Percentiles rank a stretch among this genome's conserved stretches.
phyloP scores from a whole-genome alignment of 2,888 invertebrate species.

The Eupithecia exiguata region DNA sequence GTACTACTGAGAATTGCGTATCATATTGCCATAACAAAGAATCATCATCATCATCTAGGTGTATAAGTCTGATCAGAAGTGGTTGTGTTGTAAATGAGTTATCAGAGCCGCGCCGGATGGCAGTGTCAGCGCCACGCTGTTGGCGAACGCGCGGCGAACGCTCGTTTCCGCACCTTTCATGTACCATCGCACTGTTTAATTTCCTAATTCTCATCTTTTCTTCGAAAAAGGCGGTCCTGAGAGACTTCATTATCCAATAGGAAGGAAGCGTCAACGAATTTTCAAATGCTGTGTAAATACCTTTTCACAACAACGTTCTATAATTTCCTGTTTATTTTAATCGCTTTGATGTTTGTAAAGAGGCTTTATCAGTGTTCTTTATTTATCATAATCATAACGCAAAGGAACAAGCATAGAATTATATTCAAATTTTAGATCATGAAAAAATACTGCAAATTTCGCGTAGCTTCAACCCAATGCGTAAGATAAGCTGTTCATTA shows the following conservation, averaged over 20 bases:
- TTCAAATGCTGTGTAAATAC: slow-evolving; percentile 61
- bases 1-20: too few relatives aligned
- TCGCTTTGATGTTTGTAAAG: slow-evolving; percentile 74
- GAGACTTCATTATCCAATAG: slow-evolving; percentile 79
- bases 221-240: slow-evolving; percentile 68
- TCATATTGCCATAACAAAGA: too few relatives aligned
- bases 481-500: slow-evolving; percentile 25
- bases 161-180: slow-evolving; percentile 73
- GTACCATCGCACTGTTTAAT: slow-evolving; percentile 72
- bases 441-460: slow-evolving; percentile 5
- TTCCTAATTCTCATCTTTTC: slow-evolving; percentile 80
- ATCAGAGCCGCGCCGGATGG: not conserved
- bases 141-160: slow-evolving; percentile 39
- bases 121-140: not conserved
- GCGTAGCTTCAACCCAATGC: slow-evolving; percentile 1
- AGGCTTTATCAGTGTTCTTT: slow-evolving; percentile 60
- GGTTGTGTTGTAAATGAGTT: slow-evolving; percentile 4
- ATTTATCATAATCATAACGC: slow-evolving; percentile 45
- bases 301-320: slow-evolving; percentile 68
- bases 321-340: slow-evolving; percentile 80
- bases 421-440: not conserved
- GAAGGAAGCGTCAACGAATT: slow-evolving; percentile 72
- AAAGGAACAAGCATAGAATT: not conserved
- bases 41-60: too few relatives aligned
- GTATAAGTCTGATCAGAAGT: not conserved